Conservation (phyloP, 2,113 vertebrate species). For the Dasypus novemcinctus region DNA sequence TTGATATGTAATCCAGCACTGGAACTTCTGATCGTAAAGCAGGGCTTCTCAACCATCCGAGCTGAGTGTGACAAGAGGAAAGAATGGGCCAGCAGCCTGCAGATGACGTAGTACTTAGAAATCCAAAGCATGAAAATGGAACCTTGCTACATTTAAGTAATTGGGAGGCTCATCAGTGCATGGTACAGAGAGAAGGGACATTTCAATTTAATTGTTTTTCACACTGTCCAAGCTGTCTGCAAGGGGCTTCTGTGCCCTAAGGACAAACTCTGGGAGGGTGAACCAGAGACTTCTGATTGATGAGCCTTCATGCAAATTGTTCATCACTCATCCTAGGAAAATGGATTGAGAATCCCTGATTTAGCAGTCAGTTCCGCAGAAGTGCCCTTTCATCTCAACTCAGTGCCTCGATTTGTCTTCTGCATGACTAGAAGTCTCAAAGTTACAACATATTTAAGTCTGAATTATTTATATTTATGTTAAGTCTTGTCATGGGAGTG, state of each 20-base stretch:
- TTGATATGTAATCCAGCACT: slow-evolving; percentile 52
- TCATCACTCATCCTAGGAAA: not conserved
- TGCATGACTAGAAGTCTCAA: not conserved
- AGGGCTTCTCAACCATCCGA: slow-evolving; percentile 42
- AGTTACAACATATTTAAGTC: not conserved
- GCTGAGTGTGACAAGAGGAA: not conserved
- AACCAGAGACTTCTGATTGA: not conserved
- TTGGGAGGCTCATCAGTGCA: not conserved
- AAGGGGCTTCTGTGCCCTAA: too few relatives aligned
- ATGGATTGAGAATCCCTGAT: slow-evolving; percentile 4
- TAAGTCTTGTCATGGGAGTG: not conserved
- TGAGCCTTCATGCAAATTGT: not conserved
- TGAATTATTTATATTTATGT: slow-evolving; percentile 57
- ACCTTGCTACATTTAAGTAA: not conserved
- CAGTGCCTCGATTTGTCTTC: not conserved
- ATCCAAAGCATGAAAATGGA: not conserved
- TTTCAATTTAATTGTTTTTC: not conserved
- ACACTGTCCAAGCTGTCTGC: too few relatives aligned
- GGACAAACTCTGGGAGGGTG: too few relatives aligned
- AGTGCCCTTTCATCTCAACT: not conserved
- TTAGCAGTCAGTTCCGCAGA: not conserved
- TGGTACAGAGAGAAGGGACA: not conserved
- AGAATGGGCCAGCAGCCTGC: not conserved
- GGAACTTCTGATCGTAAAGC: slow-evolving; percentile 19
- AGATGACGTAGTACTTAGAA: not conserved